Evolutionary conservation across 2,888 invertebrate genomes (phyloP).

Genomic region (Drosophila tanythrix): DNA sequence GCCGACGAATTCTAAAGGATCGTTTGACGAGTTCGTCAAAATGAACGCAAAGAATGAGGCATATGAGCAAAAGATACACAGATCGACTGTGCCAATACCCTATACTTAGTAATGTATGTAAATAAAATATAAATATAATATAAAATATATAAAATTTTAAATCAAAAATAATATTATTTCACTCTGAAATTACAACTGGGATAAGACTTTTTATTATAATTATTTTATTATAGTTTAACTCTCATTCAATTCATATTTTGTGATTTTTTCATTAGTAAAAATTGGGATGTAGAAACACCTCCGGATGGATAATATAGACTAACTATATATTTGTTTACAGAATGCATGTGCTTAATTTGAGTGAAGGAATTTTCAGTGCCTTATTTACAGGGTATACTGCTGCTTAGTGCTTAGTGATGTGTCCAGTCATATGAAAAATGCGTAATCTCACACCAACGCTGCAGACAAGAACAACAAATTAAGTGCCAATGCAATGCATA

Average conservation of each 20-base stretch:
- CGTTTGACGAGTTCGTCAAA: constrained; percentile 47
- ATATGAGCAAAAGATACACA: not conserved
- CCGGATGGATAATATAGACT: not conserved
- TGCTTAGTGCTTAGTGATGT: constrained; percentile 20
- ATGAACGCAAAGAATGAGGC: constrained; percentile 13
- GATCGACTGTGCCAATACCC: constrained; percentile 27
- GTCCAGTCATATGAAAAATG: constrained; percentile 60
- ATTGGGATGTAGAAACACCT: not conserved
- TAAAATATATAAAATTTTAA: not conserved
- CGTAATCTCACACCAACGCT: constrained; percentile 72
- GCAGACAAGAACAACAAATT: constrained; percentile 73
- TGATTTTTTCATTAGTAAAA: not conserved
- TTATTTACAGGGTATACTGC: constrained; percentile 31
- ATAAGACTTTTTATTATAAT: not conserved
- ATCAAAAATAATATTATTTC: not conserved
- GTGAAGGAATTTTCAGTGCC: not conserved
- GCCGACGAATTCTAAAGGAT: constrained; percentile 69
- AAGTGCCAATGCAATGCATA: constrained; percentile 66
- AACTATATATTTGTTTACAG: not conserved
- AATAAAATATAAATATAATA: not conserved
- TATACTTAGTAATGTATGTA: not conserved
- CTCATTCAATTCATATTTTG: not conserved
- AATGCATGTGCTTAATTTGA: not conserved
- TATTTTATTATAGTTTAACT: not conserved
- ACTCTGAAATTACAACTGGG: not conserved